Percentiles rank a stretch among this genome's conserved stretches.
Conservation (phyloP, 2,797 vertebrate species). For the Eleutherodactylus coqui region DNA sequence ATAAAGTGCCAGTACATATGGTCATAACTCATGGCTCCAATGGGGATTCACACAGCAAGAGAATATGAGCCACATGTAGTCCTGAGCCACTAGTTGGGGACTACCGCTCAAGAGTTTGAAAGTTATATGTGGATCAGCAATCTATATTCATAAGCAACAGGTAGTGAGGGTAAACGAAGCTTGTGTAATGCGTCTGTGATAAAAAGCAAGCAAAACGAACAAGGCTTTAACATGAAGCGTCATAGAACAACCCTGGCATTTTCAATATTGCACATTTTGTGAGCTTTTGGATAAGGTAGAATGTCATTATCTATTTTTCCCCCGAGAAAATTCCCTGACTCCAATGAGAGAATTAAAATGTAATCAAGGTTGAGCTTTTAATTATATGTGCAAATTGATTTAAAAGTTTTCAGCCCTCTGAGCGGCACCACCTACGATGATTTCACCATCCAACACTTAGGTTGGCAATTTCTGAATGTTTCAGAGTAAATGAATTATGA, state of each 20-base stretch:
- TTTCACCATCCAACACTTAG: slow-evolving; percentile 38
- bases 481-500: slow-evolving; percentile 26
- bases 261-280: slow-evolving; percentile 1
- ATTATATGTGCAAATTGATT: slow-evolving; percentile 53
- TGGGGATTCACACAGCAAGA: too few relatives aligned
- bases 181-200: neutral
- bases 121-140: neutral
- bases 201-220: neutral
- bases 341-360: slow-evolving; percentile 63
- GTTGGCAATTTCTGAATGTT: slow-evolving; percentile 32
- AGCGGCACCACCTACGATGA: slow-evolving; percentile 42
- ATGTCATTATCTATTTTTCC: slow-evolving; percentile 47
- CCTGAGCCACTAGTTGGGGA: too few relatives aligned
- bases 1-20: too few relatives aligned
- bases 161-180: neutral
- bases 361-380: slow-evolving; percentile 59
- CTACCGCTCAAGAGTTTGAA: neutral
- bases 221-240: neutral
- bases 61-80: too few relatives aligned
- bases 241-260: neutral
- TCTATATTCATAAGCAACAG: neutral
- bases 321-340: slow-evolving; percentile 15
- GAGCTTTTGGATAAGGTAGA: slow-evolving; percentile 33
- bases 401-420: slow-evolving; percentile 44
- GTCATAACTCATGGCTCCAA: too few relatives aligned